A percentile compares a stretch with the other conserved stretches of the same genome.
phyloP scores from a whole-genome alignment of 2,113 vertebrate species.

The Myrmecophaga tridactyla region DNA sequence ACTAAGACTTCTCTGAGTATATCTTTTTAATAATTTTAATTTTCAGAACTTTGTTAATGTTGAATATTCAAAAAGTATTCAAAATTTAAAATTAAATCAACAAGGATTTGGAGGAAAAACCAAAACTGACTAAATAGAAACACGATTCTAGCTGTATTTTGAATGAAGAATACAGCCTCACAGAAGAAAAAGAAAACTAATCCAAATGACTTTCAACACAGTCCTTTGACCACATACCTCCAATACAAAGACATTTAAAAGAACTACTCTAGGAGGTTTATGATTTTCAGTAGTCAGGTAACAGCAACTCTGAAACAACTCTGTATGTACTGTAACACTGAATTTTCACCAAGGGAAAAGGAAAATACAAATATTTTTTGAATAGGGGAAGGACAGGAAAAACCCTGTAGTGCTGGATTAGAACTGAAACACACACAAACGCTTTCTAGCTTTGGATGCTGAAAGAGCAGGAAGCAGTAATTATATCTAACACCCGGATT shows the following conservation, averaged over 20 bases:
- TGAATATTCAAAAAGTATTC: conserved; percentile 20
- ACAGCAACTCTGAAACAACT: neutral
- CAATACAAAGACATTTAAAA: conserved; percentile 17
- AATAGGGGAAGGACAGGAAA: neutral
- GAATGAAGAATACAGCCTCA: neutral
- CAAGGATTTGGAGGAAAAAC: neutral
- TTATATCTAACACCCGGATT: neutral
- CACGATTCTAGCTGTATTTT: neutral
- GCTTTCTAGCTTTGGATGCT: neutral
- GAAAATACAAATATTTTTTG: neutral
- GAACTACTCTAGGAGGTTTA: neutral
- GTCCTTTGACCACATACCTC: neutral
- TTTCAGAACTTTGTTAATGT: neutral
- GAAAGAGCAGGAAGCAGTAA: neutral
- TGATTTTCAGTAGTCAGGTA: neutral
- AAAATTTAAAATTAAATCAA: conserved; percentile 27
- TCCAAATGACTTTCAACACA: neutral
- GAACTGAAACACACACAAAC: neutral
- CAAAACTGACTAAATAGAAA: neutral
- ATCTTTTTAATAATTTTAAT: neutral
- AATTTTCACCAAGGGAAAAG: neutral
- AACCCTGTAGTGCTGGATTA: neutral
- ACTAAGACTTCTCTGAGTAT: neutral
- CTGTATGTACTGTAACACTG: neutral
- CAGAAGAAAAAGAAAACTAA: neutral